Base-by-base conservation (phyloP, 2,113 vertebrate species). In the Micromys minutus region DNA sequence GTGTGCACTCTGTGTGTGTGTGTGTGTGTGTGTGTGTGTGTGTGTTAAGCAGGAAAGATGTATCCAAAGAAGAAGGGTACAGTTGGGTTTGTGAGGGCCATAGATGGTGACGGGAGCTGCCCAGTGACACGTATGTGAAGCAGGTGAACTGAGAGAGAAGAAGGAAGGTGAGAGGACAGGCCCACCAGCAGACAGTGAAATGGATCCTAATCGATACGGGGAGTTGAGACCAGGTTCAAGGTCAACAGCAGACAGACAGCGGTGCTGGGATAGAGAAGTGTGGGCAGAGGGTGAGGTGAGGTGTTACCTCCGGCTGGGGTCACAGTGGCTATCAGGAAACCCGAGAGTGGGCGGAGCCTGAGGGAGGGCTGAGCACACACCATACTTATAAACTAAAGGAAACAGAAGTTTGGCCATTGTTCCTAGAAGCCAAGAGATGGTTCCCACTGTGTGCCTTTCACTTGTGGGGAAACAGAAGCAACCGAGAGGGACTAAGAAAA, bases 91-190 rank as follows among this genome's bases (percentile, higher is more conserved):
- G n/a, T n/a, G n/a, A n/a, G n/a, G n/a, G n/a, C n/a, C n/a, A n/a
- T n/a, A n/a, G n/a, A n/a, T n/a, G n/a, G n/a, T n/a, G n/a, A n/a
- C n/a, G n/a, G n/a, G n/a, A n/a, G n/a, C n/a, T n/a, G n/a, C n/a
- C n/a, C n/a, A n/a, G n/a, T n/a, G n/a, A n/a, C n/a, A n/a, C n/a
- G n/a, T n/a, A n/a, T n/a, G n/a, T n/a, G n/a, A n/a, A n/a, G n/a
- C n/a, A n/a, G n/a, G n/a, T n/a, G n/a, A n/a, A n/a, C n/a, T n/a
- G n/a, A n/a, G n/a, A n/a, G n/a, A n/a, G n/a, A n/a, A 52, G 50
- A 52, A 5, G 31, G 65, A 63, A 10, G 26, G 8, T 7, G 34
- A 26, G 26, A 50, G 29, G 80, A 45, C 0, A 0, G 0, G 45
- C 59, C 36, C 29, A 19, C 8, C 71, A 21, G 16, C 8, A 21